Evolutionary conservation across 1,140 invertebrate genomes (phyloP).

Genomic region (Neodiprion fabricii): DNA sequence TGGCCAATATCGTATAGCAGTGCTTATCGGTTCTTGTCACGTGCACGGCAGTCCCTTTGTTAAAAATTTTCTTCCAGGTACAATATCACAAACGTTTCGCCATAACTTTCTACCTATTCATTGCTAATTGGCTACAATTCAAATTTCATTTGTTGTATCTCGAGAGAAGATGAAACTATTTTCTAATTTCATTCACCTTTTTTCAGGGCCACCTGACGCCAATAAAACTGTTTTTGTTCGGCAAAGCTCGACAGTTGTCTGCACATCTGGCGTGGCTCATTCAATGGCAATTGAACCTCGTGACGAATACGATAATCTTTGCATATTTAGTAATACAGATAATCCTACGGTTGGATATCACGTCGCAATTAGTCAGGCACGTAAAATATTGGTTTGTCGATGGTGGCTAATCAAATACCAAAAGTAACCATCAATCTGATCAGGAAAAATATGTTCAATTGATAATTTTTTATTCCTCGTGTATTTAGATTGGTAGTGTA

Average conservation of each 20-base stretch:
- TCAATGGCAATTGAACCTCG: constrained; percentile 85
- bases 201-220: constrained; percentile 80
- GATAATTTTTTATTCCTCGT: constrained; percentile 24
- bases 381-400: neutral
- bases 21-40: constrained; percentile 78
- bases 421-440: constrained; percentile 8
- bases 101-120: constrained; percentile 11
- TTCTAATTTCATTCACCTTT: constrained; percentile 54
- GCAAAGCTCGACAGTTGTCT: constrained; percentile 86
- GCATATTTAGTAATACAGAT: constrained; percentile 68
- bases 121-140: neutral
- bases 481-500: constrained; percentile 58
- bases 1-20: constrained; percentile 85
- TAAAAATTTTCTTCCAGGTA: constrained; percentile 72
- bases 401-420: constrained; percentile 8
- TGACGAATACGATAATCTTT: constrained; percentile 89
- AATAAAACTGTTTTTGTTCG: constrained; percentile 84
- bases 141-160: constrained; percentile 8
- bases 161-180: constrained; percentile 11
- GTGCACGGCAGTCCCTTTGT: constrained; percentile 73
- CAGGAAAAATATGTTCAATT: constrained; percentile 2
- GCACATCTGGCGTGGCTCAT: constrained; percentile 78
- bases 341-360: constrained; percentile 70
- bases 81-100: constrained; percentile 19
- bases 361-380: constrained; percentile 56